A percentile compares a stretch with the other conserved stretches of the same genome.
Conservation (phyloP, 2,888 invertebrate genomes). For the Orthosia cruda region DNA sequence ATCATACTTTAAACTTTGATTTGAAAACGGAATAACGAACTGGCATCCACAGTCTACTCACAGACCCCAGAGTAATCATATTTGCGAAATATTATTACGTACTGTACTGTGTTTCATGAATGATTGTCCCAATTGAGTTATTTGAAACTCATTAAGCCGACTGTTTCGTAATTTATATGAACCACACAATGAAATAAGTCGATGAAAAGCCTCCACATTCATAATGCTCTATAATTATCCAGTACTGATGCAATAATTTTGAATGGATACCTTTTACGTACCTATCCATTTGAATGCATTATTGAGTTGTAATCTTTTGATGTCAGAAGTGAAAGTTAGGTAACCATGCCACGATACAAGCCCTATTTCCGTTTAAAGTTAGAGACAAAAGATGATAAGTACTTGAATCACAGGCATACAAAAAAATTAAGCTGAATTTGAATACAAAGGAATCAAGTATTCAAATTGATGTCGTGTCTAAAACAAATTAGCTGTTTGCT, state of each 20-base stretch:
- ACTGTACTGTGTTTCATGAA: slow-evolving; percentile 25
- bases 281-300: slow-evolving; percentile 38
- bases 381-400: slow-evolving; percentile 13
- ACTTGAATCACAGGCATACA: slow-evolving; percentile 5
- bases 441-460: slow-evolving; percentile 50
- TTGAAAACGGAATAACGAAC: slow-evolving; percentile 6
- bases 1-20: not conserved
- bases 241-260: slow-evolving; percentile 54
- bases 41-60: not conserved
- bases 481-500: slow-evolving; percentile 44
- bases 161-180: slow-evolving; percentile 47
- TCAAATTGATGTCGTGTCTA: slow-evolving; percentile 44
- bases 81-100: slow-evolving; percentile 35
- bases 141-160: slow-evolving; percentile 44
- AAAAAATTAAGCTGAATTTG: slow-evolving; percentile 32
- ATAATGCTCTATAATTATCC: slow-evolving; percentile 53
- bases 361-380: slow-evolving; percentile 11
- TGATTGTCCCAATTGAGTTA: slow-evolving; percentile 44
- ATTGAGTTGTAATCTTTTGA: slow-evolving; percentile 31
- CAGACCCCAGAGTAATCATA: slow-evolving; percentile 16
- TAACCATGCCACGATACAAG: slow-evolving; percentile 5
- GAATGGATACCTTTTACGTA: slow-evolving; percentile 37
- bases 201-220: slow-evolving; percentile 52
- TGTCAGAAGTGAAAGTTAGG: slow-evolving; percentile 46
- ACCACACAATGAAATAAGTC: slow-evolving; percentile 49